phyloP scores from a whole-genome alignment of 1,140 invertebrate species.

The Drosophila nikananu region DNA sequence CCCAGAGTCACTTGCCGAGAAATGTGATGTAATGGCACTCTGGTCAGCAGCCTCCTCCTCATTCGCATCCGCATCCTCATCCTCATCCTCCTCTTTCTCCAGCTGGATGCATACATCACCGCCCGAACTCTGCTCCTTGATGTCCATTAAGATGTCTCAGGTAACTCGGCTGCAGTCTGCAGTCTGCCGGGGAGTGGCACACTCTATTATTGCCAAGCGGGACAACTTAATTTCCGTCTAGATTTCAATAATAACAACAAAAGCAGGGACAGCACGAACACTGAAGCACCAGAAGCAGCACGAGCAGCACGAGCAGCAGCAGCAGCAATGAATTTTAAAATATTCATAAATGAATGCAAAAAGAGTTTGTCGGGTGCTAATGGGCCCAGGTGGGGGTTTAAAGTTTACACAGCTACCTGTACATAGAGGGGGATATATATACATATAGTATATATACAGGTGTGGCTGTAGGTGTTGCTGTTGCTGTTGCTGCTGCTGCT shows the following conservation, averaged over 20 bases:
- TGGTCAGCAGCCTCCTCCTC: no score
- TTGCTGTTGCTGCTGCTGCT: slow-evolving; percentile 21
- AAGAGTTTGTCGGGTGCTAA: slow-evolving; percentile 49
- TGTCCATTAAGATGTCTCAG: slow-evolving; percentile 78
- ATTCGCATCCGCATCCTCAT: no score
- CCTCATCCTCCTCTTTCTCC: no score
- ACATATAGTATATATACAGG: background rate
- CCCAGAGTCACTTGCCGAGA: background rate
- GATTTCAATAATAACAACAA: slow-evolving; percentile 74
- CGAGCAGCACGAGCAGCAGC: slow-evolving; percentile 11
- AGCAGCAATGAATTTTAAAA: slow-evolving; percentile 76
- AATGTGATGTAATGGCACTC: slow-evolving; percentile 3
- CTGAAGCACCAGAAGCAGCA: slow-evolving; percentile 16
- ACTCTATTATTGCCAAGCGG: slow-evolving; percentile 58
- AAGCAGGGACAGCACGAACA: slow-evolving; percentile 18
- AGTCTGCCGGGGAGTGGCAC: background rate
- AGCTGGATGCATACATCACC: slow-evolving; percentile 14
- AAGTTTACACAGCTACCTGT: slow-evolving; percentile 48
- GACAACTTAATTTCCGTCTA: slow-evolving; percentile 80
- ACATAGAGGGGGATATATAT: no score
- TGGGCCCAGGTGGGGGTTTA: slow-evolving; percentile 38
- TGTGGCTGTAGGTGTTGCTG: slow-evolving; percentile 18
- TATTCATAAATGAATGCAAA: slow-evolving; percentile 76
- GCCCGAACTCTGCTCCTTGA: slow-evolving; percentile 62
- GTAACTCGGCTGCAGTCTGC: slow-evolving; percentile 32